Evolutionary conservation across 2,113 vertebrate genomes (phyloP).

Genomic region (Xiphophorus hellerii): DNA sequence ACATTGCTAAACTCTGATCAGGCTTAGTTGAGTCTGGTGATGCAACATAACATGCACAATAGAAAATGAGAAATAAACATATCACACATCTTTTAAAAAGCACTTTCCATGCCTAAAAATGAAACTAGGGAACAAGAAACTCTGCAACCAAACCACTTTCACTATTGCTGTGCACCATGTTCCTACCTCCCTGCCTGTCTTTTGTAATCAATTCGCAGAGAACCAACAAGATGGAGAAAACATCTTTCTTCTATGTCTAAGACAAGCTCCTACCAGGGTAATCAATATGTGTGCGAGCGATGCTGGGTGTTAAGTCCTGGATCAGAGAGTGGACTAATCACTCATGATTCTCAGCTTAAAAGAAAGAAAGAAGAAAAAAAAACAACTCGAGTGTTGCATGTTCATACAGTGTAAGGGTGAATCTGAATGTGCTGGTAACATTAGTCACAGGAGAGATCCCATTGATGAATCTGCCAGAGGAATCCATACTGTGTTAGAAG

Average conservation of each 20-base stretch:
- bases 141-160: conserved; percentile 13
- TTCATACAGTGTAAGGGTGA: conserved; percentile 18
- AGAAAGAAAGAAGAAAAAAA: conserved; percentile 16
- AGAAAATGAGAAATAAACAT: neutral
- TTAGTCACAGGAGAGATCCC: conserved; percentile 32
- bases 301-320: conserved; percentile 44
- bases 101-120: neutral
- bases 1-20: neutral
- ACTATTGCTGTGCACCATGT: conserved; percentile 21
- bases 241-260: conserved; percentile 22
- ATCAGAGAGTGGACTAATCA: conserved; percentile 63
- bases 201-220: conserved; percentile 55
- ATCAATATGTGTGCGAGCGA: conserved; percentile 54
- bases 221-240: conserved; percentile 37
- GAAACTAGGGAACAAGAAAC: conserved; percentile 6
- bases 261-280: conserved; percentile 19
- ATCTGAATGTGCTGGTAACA: conserved; percentile 35
- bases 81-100: neutral
- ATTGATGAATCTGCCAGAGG: conserved; percentile 40
- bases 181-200: conserved; percentile 12
- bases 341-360: conserved; percentile 59
- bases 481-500: conserved; percentile 49
- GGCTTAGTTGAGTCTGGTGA: neutral
- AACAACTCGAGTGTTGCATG: conserved; percentile 20
- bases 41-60: neutral